phyloP scores from a whole-genome alignment of 2,888 invertebrate genomes.

The Drosophila borborema region DNA sequence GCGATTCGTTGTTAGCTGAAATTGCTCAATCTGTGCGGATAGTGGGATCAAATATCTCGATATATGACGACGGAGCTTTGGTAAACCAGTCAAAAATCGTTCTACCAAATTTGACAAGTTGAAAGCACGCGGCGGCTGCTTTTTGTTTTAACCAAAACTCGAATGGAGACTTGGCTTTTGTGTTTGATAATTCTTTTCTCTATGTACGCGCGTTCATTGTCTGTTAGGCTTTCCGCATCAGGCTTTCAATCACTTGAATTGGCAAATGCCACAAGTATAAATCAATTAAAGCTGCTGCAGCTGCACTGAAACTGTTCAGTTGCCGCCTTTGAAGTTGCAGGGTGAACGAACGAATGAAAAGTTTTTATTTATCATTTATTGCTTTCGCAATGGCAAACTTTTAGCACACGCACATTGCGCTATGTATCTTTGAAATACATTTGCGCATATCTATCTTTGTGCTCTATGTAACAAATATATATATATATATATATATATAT shows the following conservation, averaged over 20 bases:
- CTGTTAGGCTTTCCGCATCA: constrained; percentile 43
- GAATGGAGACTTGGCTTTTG: constrained; percentile 26
- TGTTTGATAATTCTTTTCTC: constrained; percentile 17
- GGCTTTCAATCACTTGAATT: constrained; percentile 64
- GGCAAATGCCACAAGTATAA: constrained; percentile 53
- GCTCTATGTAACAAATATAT: not conserved
- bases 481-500: not conserved
- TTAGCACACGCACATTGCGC: constrained; percentile 30
- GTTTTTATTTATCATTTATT: constrained; percentile 28
- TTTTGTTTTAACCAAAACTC: constrained; percentile 40
- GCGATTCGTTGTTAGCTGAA: constrained; percentile 33
- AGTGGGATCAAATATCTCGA: constrained; percentile 41
- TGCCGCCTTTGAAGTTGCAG: constrained; percentile 69
- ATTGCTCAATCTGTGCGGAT: constrained; percentile 62
- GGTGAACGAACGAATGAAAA: constrained; percentile 22
- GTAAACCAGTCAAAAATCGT: constrained; percentile 78
- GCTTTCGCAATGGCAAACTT: constrained; percentile 45
- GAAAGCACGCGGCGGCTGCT: constrained; percentile 44
- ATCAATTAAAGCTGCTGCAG: constrained; percentile 75
- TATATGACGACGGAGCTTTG: constrained; percentile 25
- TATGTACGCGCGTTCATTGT: constrained; percentile 12
- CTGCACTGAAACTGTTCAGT: constrained; percentile 56
- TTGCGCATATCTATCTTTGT: constrained; percentile 2
- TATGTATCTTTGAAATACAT: constrained; percentile 34
- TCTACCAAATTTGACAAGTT: constrained; percentile 75